Evolutionary conservation across 2,113 vertebrate species (phyloP).

Genomic region (Alectura lathami): DNA sequence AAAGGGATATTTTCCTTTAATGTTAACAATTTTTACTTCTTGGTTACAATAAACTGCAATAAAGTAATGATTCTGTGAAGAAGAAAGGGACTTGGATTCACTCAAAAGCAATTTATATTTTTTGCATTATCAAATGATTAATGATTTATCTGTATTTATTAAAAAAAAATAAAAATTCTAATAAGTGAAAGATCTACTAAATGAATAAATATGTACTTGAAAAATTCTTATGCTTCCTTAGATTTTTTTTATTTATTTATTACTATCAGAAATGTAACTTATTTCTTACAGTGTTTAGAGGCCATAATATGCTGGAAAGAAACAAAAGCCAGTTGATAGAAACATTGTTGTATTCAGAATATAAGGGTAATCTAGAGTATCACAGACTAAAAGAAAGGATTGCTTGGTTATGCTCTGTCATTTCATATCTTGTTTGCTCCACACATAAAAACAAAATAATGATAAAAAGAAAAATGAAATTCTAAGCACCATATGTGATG

Average conservation of each 20-base stretch:
- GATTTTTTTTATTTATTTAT: neutral
- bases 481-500: neutral
- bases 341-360: neutral
- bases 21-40: neutral
- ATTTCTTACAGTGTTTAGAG: neutral
- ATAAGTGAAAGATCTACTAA: neutral
- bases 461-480: neutral
- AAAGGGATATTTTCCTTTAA: neutral
- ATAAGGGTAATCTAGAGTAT: neutral
- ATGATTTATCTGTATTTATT: neutral
- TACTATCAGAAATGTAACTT: neutral
- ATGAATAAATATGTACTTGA: neutral
- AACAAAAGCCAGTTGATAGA: slow-evolving; percentile 23
- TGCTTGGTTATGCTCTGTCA: neutral
- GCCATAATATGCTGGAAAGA: neutral
- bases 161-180: neutral
- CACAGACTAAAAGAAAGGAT: neutral
- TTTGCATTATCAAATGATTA: neutral
- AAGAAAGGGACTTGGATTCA: neutral
- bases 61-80: neutral
- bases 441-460: neutral
- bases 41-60: neutral
- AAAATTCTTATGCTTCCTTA: neutral
- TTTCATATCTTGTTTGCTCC: slow-evolving; percentile 20
- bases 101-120: neutral